These are phyloP conservation scores for Lethrus apterus DNA, from an alignment of 1,140 invertebrate genomes.

Conservation along the genomic window DNA sequence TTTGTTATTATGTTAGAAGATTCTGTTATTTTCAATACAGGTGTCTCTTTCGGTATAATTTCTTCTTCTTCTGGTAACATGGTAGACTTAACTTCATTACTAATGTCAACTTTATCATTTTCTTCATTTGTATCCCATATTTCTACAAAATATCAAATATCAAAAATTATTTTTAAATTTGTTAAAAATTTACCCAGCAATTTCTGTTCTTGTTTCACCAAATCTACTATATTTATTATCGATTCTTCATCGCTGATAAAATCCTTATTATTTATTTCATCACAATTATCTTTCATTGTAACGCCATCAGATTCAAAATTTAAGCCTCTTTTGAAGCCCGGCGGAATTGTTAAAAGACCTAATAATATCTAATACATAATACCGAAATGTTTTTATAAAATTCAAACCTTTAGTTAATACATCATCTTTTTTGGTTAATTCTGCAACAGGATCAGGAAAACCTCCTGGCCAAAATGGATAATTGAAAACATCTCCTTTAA, in stretches of 20 bases:
- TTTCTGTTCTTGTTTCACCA: slow-evolving; percentile 32
- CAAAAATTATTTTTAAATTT: not conserved
- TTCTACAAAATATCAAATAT: slow-evolving; percentile 8
- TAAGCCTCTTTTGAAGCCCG: slow-evolving; percentile 55
- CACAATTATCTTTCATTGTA: slow-evolving; percentile 31
- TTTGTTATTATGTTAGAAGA: slow-evolving; percentile 19
- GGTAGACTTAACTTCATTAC: slow-evolving; percentile 7
- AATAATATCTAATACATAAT: slow-evolving; percentile 6
- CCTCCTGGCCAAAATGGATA: slow-evolving; percentile 77
- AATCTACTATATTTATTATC: slow-evolving; percentile 36
- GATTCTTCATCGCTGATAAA: slow-evolving; percentile 6
- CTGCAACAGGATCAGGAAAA: slow-evolving; percentile 51
- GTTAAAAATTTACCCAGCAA: slow-evolving; percentile 21
- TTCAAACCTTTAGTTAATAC: not conserved
- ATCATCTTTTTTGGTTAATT: slow-evolving; percentile 27
- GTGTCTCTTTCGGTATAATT: slow-evolving; percentile 29
- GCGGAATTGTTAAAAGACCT: slow-evolving; percentile 55
- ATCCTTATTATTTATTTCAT: slow-evolving; percentile 4
- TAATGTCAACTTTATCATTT: not conserved
- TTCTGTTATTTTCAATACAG: slow-evolving; percentile 23
- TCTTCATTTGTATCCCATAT: slow-evolving; percentile 14
- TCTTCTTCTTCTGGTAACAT: slow-evolving; percentile 30
- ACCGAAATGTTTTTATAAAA: not conserved
- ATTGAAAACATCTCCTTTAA: slow-evolving; percentile 63
- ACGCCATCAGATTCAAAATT: slow-evolving; percentile 46